A percentile compares a stretch with the other conserved stretches of the same genome.
Conservation (phyloP, 2,888 invertebrate genomes). For the Agrotis exclamationis region DNA sequence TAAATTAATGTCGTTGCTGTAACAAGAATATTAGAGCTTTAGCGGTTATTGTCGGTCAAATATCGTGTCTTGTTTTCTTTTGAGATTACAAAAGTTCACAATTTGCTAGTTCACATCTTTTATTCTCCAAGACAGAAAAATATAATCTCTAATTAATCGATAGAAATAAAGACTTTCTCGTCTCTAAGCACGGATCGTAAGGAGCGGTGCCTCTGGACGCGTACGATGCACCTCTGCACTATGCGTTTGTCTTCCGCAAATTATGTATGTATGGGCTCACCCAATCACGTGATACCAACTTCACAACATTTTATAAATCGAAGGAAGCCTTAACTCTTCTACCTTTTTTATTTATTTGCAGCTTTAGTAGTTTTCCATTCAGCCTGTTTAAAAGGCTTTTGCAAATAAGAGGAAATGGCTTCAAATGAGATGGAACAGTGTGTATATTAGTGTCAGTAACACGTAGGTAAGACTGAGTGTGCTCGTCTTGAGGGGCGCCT, state of each 20-base stretch:
- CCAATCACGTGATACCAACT: constrained; percentile 47
- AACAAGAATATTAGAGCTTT: constrained; percentile 20
- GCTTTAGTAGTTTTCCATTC: constrained; percentile 47
- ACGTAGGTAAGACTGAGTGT: constrained; percentile 66
- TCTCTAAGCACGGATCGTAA: constrained; percentile 55
- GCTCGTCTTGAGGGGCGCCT: constrained; percentile 84
- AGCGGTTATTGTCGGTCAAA: constrained; percentile 6
- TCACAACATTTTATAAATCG: constrained; percentile 43
- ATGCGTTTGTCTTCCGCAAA: constrained; percentile 69
- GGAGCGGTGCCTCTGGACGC: constrained; percentile 52
- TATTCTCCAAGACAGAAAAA: background rate
- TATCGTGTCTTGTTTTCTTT: constrained; percentile 10
- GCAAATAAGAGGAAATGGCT: constrained; percentile 74
- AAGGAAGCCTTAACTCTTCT: constrained; percentile 17
- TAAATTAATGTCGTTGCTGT: constrained; percentile 21
- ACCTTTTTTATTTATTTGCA: constrained; percentile 20
- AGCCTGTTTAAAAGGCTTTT: constrained; percentile 51
- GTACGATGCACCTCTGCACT: constrained; percentile 67
- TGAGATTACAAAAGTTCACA: constrained; percentile 3
- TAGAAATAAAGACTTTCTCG: constrained; percentile 32
- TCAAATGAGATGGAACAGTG: constrained; percentile 83
- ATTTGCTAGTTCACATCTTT: background rate
- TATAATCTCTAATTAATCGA: constrained; percentile 47
- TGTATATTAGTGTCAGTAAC: constrained; percentile 65
- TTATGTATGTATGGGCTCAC: constrained; percentile 57